Base-by-base conservation (phyloP, 23 tunicate species). In the Aplidium turbinatum region DNA sequence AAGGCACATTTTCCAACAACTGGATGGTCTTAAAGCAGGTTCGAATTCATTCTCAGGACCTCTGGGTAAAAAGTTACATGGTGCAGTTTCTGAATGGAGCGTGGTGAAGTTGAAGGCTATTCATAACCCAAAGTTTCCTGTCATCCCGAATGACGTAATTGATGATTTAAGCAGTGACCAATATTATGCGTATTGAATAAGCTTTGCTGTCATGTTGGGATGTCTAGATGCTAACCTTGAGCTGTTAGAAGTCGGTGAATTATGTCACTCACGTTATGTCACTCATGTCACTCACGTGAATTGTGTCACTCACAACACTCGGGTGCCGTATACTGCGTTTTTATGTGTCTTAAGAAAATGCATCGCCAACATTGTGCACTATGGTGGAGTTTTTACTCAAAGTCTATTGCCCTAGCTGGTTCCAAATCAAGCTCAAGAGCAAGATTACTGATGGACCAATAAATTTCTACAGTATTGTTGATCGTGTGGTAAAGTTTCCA, bases 221-320 rank as follows among this genome's bases (percentile, higher is more conserved):
- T 4, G n/a, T 48, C 64, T 52, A 21, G 65, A 72, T 19, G 23
- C 26, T 13, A 35, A 65, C 30, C 31, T 74, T 29, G 70, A 58
- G 45, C 31, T 5, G 13, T 21, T 74, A 29, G 71, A 74, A 34
- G 47, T 74, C 22, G 79, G 71, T 18, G 47, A 45, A 2, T 22
- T 76, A 4, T 58, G 18, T 76, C 82, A 76, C 24, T 31, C 75
- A 3, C 38, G 82, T 11, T 76, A 75, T 75, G 23, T 76, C n/a
- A n/a, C n/a, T n/a, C n/a, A n/a, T n/a, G n/a, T n/a, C n/a, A n/a
- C n/a, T n/a, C n/a, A n/a, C n/a, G n/a, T n/a, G n/a, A n/a, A n/a
- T n/a, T n/a, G n/a, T n/a, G n/a, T n/a, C n/a, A n/a, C n/a, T n/a
- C n/a, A n/a, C n/a, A 20, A 65, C 75, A 36, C 35, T 63, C 3